Base-by-base conservation (phyloP, 2,888 invertebrate genomes). In the Plagodis pulveraria region DNA sequence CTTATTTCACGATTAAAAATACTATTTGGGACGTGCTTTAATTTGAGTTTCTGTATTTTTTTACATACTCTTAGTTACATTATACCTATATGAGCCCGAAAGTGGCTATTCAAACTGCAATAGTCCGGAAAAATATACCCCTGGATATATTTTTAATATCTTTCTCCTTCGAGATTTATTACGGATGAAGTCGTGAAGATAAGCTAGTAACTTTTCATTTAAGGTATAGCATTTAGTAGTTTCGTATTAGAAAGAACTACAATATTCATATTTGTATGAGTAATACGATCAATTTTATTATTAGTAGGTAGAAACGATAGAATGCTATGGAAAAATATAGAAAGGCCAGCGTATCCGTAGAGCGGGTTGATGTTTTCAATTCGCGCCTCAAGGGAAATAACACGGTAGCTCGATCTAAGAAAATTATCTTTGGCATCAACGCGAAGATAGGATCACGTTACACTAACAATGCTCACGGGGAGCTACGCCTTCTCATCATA, bases 321-420 rank as follows among this genome's bases (percentile, higher is more conserved):
- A 35, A 35, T 12, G 48, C 11, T 43, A 56, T 52, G 36, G 53
- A 61, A 67, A 62, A 65, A 59, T 65, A 62, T 59, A 32, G 45
- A 57, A 51, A 40, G 46, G 44, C 9, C 40, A 10, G 55, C 63
- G 22, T 59, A 55, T 34, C 50, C 44, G 49, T 61, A 63, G 58
- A 62, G 52, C 47, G 69, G 65, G 65, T 70, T 67, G 63, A 56
- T 56, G 56, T 70, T 78, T 74, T 70, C 71, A 72, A 75, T 73
- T 74, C 69, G 59, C 50, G 63, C 58, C 80, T 68, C 78, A 9
- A 40, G 81, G 78, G 77, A 80, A 81, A 78, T 79, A 77, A 80
- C 71, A 67, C 56, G 58, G 62, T 62, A 64, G 62, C 69, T 59
- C 60, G 68, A 72, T 70, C 69, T 68, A 56, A 67, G 63, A 69